These are phyloP conservation scores for Novumbra hubbsi DNA, from an alignment of 2,797 vertebrate genomes.

Conservation along the genomic window DNA sequence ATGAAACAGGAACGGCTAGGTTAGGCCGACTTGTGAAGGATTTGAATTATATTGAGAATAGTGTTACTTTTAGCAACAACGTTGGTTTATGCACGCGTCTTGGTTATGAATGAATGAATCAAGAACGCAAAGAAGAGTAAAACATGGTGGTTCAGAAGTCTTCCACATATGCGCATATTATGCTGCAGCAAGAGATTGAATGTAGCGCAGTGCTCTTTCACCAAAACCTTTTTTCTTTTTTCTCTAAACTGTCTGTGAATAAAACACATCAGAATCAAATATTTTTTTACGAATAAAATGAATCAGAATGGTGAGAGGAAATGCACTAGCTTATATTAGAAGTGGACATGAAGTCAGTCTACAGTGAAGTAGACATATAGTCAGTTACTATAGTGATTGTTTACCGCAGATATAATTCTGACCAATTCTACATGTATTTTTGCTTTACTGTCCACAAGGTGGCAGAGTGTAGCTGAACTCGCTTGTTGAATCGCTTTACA, in stretches of 20 bases:
- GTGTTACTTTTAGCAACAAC: background rate
- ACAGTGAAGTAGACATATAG: background rate
- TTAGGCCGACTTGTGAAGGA: background rate
- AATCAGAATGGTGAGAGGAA: background rate
- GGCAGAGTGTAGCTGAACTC: conserved; percentile 2
- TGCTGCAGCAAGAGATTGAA: too few species aligned
- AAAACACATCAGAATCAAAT: too few species aligned
- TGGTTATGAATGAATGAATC: background rate
- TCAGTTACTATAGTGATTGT: background rate
- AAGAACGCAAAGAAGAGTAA: background rate
- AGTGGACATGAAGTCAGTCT: background rate
- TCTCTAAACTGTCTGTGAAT: too few species aligned
- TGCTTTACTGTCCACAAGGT: conserved; percentile 3
- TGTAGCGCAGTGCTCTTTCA: too few species aligned
- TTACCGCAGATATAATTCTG: background rate
- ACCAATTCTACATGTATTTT: background rate
- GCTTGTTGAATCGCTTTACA: background rate
- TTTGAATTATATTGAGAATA: background rate
- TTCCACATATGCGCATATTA: too few species aligned
- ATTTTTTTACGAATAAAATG: too few species aligned
- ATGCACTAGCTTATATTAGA: background rate
- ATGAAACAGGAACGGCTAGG: background rate
- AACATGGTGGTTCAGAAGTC: too few species aligned
- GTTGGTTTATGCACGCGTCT: background rate
- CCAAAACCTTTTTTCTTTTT: too few species aligned